Evolutionary conservation across 2,888 invertebrate species (phyloP).

Genomic region (Strigamia maritima): DNA sequence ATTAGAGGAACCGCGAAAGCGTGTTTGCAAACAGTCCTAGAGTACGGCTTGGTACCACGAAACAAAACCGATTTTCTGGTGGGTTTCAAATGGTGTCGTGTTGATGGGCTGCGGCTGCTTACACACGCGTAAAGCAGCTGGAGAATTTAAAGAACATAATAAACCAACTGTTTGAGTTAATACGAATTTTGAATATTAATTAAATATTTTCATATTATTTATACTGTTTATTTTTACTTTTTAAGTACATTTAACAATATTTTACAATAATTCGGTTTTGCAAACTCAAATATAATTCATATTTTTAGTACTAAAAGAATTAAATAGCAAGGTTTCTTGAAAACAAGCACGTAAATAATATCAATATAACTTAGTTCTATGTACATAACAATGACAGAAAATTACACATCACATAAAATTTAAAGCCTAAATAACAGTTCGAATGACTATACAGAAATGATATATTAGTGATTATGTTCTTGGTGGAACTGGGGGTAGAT

Average conservation of each 20-base stretch:
- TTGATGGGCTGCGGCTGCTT: conserved; percentile 79
- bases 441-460: neutral
- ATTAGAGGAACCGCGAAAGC: conserved; percentile 99
- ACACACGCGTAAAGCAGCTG: conserved; percentile 82
- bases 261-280: too few species aligned
- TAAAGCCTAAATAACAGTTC: too few species aligned
- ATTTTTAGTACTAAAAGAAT: neutral
- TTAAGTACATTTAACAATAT: too few species aligned
- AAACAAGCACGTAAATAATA: neutral
- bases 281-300: too few species aligned
- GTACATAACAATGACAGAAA: too few species aligned
- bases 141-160: conserved; percentile 54
- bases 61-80: conserved; percentile 80
- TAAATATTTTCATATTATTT: too few species aligned
- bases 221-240: too few species aligned
- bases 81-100: conserved; percentile 88
- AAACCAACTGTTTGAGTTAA: neutral
- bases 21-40: conserved; percentile 94
- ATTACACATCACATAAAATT: neutral
- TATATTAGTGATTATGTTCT: conserved; percentile 50
- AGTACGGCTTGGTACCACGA: conserved; percentile 85
- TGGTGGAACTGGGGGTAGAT: conserved; percentile 61
- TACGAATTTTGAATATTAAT: too few species aligned
- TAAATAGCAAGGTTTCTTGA: neutral
- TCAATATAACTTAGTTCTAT: neutral